A percentile compares a stretch with the other conserved stretches of the same genome.
These are phyloP conservation scores for Platycheirus rosarum DNA, from an alignment of 2,888 invertebrate species.

Conservation along the genomic window DNA sequence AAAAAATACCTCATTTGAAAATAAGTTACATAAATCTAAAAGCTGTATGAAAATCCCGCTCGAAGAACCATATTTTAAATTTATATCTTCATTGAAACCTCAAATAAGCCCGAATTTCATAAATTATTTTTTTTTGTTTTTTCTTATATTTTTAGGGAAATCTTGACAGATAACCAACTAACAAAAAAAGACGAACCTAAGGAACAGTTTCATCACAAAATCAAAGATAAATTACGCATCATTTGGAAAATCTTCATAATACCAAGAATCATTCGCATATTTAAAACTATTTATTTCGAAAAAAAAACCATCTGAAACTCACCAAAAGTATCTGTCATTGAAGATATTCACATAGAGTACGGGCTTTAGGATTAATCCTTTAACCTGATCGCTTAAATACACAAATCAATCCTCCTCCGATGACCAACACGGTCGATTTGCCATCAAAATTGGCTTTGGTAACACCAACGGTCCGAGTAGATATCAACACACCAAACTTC, in stretches of 20 bases:
- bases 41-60: too few relatives aligned
- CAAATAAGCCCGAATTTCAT: too few relatives aligned
- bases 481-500: constrained; percentile 33
- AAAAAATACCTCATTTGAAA: too few relatives aligned
- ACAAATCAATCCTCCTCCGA: constrained; percentile 77
- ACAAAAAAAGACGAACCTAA: constrained; percentile 32
- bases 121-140: not conserved
- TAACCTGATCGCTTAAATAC: constrained; percentile 49
- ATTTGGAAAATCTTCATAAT: not conserved
- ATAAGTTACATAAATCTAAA: too few relatives aligned
- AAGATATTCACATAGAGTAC: constrained; percentile 54
- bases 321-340: constrained; percentile 60
- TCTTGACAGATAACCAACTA: constrained; percentile 71
- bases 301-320: constrained; percentile 11
- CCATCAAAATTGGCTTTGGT: constrained; percentile 80
- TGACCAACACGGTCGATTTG: constrained; percentile 81
- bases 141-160: constrained; percentile 68
- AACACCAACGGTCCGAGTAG: constrained; percentile 75
- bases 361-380: constrained; percentile 52
- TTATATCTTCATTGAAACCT: too few relatives aligned
- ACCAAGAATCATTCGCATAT: too few relatives aligned
- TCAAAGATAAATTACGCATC: too few relatives aligned
- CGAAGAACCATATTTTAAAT: too few relatives aligned
- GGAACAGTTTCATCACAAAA: constrained; percentile 42
- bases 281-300: not conserved